Evolutionary conservation across 1,140 invertebrate species (phyloP).

Genomic region (Lamellibrachia luymesi): DNA sequence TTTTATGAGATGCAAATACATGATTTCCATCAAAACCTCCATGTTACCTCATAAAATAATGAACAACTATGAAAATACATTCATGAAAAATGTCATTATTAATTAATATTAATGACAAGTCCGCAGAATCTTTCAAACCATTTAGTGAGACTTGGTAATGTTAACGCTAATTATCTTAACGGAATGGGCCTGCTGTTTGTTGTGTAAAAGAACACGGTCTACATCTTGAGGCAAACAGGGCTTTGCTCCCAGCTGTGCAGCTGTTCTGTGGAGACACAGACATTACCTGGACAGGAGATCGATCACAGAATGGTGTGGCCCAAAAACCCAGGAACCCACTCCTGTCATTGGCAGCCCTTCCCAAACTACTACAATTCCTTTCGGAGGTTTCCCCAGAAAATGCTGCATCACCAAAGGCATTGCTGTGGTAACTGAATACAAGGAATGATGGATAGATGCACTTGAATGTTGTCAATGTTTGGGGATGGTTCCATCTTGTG

Average conservation of each 20-base stretch:
- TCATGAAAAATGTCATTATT: background rate
- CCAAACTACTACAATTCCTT: background rate
- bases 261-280: background rate
- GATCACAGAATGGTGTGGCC: background rate
- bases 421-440: background rate
- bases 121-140: background rate
- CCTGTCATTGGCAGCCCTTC: background rate
- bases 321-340: background rate
- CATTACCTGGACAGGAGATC: background rate
- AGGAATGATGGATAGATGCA: background rate
- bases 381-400: background rate
- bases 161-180: background rate
- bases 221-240: too few species aligned
- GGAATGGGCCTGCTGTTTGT: background rate
- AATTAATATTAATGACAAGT: background rate
- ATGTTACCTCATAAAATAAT: too few species aligned
- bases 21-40: too few species aligned
- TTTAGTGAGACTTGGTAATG: background rate
- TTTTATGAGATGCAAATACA: too few species aligned
- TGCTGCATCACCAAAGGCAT: background rate
- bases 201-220: too few species aligned
- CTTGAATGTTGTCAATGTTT: background rate
- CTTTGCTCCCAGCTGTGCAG: background rate
- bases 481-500: background rate
- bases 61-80: too few species aligned